Conservation (phyloP, 2,797 vertebrate species). For the Glyptemys insculpta region DNA sequence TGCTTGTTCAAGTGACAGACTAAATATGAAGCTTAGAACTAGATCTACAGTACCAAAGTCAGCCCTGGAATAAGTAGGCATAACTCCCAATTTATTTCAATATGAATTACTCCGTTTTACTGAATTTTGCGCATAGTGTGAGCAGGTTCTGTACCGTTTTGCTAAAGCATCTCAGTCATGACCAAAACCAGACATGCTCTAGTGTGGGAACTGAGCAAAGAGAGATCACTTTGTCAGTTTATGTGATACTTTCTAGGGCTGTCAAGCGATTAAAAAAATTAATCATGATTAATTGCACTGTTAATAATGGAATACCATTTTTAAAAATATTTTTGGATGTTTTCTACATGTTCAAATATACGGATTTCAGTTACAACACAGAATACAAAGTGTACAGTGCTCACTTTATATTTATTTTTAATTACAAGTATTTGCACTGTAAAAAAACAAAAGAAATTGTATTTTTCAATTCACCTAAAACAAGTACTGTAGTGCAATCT, state of each 20-base stretch:
- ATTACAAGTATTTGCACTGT: no score
- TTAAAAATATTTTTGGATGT: no score
- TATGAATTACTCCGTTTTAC: slow-evolving; percentile 43
- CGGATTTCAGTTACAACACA: no score
- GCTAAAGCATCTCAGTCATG: not conserved
- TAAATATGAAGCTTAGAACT: slow-evolving; percentile 33
- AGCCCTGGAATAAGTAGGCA: slow-evolving; percentile 25
- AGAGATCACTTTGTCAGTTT: not conserved
- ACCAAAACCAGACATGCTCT: not conserved
- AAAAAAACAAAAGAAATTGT: no score
- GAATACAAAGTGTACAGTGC: no score
- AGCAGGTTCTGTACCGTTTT: slow-evolving; percentile 11
- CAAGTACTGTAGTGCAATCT: no score
- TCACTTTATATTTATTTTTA: no score
- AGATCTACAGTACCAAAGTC: slow-evolving; percentile 25
- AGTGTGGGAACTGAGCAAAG: slow-evolving; percentile 23
- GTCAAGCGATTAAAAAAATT: no score
- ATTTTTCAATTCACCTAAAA: no score
- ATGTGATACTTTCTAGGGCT: not conserved
- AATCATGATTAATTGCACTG: no score
- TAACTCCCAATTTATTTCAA: slow-evolving; percentile 56
- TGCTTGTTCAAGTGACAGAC: slow-evolving; percentile 18
- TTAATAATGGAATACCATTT: no score
- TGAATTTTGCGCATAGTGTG: slow-evolving; percentile 46
- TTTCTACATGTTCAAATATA: no score